phyloP scores from a whole-genome alignment of 2,113 vertebrate species.

The Lonchura striata region DNA sequence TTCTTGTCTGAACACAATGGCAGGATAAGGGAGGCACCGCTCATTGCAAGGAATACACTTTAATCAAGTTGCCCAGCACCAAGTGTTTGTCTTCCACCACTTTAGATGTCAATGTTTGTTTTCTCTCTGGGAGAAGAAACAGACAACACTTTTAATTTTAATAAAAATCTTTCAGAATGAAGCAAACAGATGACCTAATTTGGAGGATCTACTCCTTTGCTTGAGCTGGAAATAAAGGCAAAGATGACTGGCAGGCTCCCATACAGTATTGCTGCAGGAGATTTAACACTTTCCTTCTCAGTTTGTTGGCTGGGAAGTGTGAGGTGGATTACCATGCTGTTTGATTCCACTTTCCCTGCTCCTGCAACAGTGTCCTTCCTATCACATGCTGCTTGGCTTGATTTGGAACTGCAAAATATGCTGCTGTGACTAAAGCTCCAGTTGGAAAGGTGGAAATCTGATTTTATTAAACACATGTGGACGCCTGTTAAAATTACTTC shows the following conservation, averaged over 20 bases:
- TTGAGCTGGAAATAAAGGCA: not conserved
- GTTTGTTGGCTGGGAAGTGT: not conserved
- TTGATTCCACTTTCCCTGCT: not conserved
- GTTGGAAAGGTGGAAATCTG: not conserved
- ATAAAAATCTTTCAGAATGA: conserved; percentile 37
- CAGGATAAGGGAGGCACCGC: conserved; percentile 69
- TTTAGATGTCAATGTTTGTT: conserved; percentile 51
- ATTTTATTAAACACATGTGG: not conserved
- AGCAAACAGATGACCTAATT: conserved; percentile 20
- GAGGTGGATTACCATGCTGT: not conserved
- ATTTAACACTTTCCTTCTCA: conserved; percentile 34
- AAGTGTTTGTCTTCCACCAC: conserved; percentile 26
- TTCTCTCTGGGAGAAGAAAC: conserved; percentile 33
- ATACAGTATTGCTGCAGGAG: not conserved
- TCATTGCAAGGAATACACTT: conserved; percentile 54
- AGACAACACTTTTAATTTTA: conserved; percentile 26
- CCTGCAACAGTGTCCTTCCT: not conserved
- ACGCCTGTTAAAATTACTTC: not conserved
- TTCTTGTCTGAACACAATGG: conserved; percentile 58
- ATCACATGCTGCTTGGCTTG: not conserved
- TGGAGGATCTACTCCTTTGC: not conserved
- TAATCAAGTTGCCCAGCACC: conserved; percentile 53
- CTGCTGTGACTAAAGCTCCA: not conserved
- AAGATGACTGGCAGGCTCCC: not conserved
- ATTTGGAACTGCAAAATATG: not conserved